A percentile compares a stretch with the other conserved stretches of the same genome.
These are phyloP conservation scores for Torymus texanus DNA, from an alignment of 2,888 invertebrate species.

Conservation along the genomic window DNA sequence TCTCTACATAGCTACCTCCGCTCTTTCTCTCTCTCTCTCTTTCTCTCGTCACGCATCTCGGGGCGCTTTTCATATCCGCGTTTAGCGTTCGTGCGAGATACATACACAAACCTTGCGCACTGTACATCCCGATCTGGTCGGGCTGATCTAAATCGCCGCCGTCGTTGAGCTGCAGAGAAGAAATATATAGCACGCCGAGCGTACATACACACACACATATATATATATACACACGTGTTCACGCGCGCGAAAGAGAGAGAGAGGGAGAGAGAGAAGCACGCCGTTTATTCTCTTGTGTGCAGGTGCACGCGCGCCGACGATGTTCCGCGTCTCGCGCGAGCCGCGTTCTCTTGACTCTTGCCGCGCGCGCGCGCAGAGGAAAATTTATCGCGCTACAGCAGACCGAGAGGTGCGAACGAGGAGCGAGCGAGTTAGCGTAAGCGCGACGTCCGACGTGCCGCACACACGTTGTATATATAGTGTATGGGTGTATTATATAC, in stretches of 20 bases:
- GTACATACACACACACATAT: no score
- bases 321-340: conserved; percentile 6
- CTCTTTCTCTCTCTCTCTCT: no score
- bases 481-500: conserved; percentile 4
- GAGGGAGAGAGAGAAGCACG: conserved; percentile 8
- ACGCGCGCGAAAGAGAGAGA: background rate
- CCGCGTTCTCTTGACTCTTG: conserved; percentile 14
- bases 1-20: background rate
- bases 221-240: no score
- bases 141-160: conserved; percentile 36
- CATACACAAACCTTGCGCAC: conserved; percentile 10
- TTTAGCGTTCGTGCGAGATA: conserved; percentile 36
- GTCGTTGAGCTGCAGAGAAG: background rate
- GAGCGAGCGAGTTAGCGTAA: conserved; percentile 9
- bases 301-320: conserved; percentile 38
- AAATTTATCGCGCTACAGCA: conserved; percentile 48
- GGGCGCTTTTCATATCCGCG: conserved; percentile 47
- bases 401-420: no score
- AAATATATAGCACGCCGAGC: conserved; percentile 45
- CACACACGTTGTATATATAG: background rate
- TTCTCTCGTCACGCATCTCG: background rate
- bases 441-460: conserved; percentile 16
- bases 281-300: conserved; percentile 42
- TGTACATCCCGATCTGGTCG: background rate
- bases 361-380: conserved; percentile 18